Base-by-base conservation (phyloP, 1,140 invertebrate genomes). In the Pteromalus puparum region DNA sequence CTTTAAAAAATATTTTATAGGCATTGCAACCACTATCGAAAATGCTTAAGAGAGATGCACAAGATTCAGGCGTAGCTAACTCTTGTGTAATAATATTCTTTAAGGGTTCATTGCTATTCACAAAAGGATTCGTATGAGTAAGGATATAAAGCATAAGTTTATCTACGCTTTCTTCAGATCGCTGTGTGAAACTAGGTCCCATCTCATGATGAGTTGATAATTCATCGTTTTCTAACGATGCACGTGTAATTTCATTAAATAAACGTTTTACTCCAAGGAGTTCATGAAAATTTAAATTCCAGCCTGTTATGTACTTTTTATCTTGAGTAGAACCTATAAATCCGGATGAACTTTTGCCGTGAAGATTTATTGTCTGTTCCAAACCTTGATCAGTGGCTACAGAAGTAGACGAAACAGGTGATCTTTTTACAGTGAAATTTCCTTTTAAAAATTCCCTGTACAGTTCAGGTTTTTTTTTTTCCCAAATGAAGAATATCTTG, bases 81-180 rank as follows among this genome's bases (percentile, higher is more conserved):
- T 75, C 73, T 75, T 75, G 38, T 6, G 38, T 75, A 0, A 75
- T 26, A 42, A 75, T 38, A 75, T 75, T 75, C 15, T 12, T 75
- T 0, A 75, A 38, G 0, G 38, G 73, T n/a, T 75, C 38, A 13
- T 46, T 75, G 5, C 73, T 18, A 7, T 24, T 75, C 12, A 12
- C 10, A 18, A 42, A 75, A 21, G 30, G 38, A 46, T 75, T 75
- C 0, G 1, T 6, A 42, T 75, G 38, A 42, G 10, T 6, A n/a
- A 26, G 12, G 46, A 75, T n/a, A 46, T n/a, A n/a, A n/a, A n/a
- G 2, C 5, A 75, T 42, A 1, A 75, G 46, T 75, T 75, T 75
- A 9, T 46, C 15, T 46, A 75, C 21, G n/a, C 6, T 75, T 75
- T 75, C 12, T 46, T 75, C 73, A 75, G 73, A 21, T 38, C 24